These are phyloP conservation scores for Macrophya annulata DNA, from an alignment of 2,888 invertebrate species.

Conservation along the genomic window DNA sequence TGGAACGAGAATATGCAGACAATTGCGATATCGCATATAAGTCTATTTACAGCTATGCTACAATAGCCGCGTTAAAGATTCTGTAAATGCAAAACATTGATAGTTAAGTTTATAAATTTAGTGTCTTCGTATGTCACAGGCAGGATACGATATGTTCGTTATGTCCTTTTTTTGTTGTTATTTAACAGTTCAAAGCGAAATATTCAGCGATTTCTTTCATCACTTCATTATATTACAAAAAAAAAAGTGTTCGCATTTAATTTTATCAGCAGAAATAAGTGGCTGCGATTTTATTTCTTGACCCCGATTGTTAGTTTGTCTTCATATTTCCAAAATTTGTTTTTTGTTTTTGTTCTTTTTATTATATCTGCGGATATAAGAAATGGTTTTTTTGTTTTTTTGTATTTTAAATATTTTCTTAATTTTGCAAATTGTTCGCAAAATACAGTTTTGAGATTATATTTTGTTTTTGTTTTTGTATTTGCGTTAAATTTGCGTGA, in stretches of 20 bases:
- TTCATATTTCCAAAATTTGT: not conserved
- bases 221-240: not conserved
- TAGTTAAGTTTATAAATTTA: not conserved
- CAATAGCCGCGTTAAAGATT: conserved; percentile 54
- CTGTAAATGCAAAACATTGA: conserved; percentile 47
- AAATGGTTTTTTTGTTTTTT: not conserved
- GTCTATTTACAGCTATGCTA: conserved; percentile 57
- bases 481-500: conserved; percentile 54
- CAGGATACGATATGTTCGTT: conserved; percentile 29
- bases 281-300: conserved; percentile 23
- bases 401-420: not conserved
- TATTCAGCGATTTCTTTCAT: not conserved
- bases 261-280: conserved; percentile 17
- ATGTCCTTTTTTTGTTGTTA: not conserved
- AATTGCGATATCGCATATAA: conserved; percentile 14
- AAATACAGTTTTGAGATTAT: conserved; percentile 12
- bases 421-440: conserved; percentile 32
- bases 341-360: not conserved
- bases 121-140: not conserved
- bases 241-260: not conserved
- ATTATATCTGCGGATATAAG: not conserved
- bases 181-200: not conserved
- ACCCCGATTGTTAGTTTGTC: not conserved
- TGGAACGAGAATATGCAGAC: conserved; percentile 51
- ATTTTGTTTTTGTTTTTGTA: conserved; percentile 40